Percentiles rank a stretch among this genome's conserved stretches.
These are phyloP conservation scores for Lethenteron reissneri DNA, from an alignment of 2,113 vertebrate genomes.

Conservation along the genomic window DNA sequence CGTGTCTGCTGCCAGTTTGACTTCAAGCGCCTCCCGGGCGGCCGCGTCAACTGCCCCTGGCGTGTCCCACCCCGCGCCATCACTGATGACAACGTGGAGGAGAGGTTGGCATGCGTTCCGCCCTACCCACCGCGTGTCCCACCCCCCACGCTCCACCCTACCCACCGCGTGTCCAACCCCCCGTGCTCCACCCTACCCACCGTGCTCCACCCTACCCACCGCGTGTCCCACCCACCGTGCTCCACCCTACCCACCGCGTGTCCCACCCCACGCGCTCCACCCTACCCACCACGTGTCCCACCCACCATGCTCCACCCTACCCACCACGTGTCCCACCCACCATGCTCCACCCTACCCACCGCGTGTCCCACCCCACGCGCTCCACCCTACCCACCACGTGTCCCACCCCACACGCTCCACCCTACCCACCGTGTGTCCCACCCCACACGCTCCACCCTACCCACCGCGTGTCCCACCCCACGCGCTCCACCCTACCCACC, in stretches of 20 bases:
- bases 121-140: background rate
- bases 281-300: background rate
- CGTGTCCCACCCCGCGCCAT: conserved; percentile 51
- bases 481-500: background rate
- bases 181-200: too few species aligned
- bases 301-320: too few species aligned
- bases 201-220: too few species aligned
- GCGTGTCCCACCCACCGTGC: too few species aligned
- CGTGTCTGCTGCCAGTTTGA: conserved; percentile 88
- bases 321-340: background rate
- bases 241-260: too few species aligned
- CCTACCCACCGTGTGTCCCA: too few species aligned
- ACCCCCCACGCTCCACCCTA: background rate
- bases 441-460: background rate
- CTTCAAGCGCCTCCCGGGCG: conserved; percentile 61
- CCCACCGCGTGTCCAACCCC: background rate
- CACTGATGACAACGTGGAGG: conserved; percentile 41
- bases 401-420: too few species aligned
- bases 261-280: too few species aligned
- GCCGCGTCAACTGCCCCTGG: conserved; percentile 63
- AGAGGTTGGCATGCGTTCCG: conserved; percentile 27
- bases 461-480: background rate
- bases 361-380: too few species aligned
- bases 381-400: too few species aligned
- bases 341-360: too few species aligned